Evolutionary conservation across 1,140 invertebrate genomes (phyloP).

Genomic region (Hypothenemus hampei): DNA sequence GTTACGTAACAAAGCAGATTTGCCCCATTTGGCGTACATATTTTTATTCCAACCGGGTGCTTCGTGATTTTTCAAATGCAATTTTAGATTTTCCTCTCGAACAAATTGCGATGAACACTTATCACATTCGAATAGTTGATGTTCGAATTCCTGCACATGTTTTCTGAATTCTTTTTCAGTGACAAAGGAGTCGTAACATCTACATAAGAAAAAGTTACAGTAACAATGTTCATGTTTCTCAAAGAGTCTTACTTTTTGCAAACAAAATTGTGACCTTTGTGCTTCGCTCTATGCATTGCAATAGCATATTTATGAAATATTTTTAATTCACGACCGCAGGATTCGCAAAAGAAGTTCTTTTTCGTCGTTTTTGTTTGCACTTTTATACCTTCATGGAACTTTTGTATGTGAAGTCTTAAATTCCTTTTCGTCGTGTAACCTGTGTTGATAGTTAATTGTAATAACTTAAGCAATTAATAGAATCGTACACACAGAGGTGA

Average conservation of each 20-base stretch:
- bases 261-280: conserved; percentile 19
- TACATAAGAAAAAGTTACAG: neutral
- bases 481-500: no score
- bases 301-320: conserved; percentile 26
- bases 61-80: conserved; percentile 21
- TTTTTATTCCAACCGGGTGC: conserved; percentile 26
- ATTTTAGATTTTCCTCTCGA: conserved; percentile 16
- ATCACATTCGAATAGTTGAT: conserved; percentile 13
- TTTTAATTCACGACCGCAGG: conserved; percentile 13
- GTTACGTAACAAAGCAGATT: conserved; percentile 18
- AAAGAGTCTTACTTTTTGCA: conserved; percentile 20
- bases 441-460: no score
- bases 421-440: conserved; percentile 25
- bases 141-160: conserved; percentile 9
- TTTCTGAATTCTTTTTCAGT: conserved; percentile 11
- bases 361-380: conserved; percentile 13
- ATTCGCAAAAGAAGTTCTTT: conserved; percentile 23
- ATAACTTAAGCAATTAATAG: no score
- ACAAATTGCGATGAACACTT: conserved; percentile 19
- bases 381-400: conserved; percentile 17
- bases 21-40: conserved; percentile 11
- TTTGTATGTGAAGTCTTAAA: conserved; percentile 15
- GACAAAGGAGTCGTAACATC: conserved; percentile 20
- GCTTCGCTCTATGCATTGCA: conserved; percentile 18
- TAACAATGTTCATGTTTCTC: no score